These are phyloP conservation scores for Petrocephalus microphthalmus DNA, from an alignment of 2,113 vertebrate genomes.

Conservation along the genomic window DNA sequence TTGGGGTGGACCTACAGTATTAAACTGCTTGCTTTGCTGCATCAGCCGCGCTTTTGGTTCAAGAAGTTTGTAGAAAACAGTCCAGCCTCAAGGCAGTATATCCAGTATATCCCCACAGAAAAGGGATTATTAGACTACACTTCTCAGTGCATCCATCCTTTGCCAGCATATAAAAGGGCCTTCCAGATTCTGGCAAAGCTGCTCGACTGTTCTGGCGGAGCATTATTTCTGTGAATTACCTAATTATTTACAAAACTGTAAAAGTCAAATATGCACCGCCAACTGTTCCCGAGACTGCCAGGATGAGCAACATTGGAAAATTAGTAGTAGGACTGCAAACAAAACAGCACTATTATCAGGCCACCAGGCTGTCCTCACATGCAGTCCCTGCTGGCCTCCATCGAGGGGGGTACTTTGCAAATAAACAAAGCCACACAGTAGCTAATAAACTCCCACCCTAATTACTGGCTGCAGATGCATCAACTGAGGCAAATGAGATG, in stretches of 20 bases:
- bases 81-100: neutral
- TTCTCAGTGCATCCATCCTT: neutral
- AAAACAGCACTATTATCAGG: slow-evolving; percentile 58
- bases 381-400: slow-evolving; percentile 62
- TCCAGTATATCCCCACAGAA: neutral
- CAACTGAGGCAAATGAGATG: slow-evolving; percentile 69
- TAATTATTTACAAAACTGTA: slow-evolving; percentile 73
- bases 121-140: slow-evolving; percentile 1
- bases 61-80: neutral
- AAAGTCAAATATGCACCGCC: slow-evolving; percentile 63
- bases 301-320: slow-evolving; percentile 61
- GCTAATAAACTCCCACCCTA: slow-evolving; percentile 75
- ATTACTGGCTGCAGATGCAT: slow-evolving; percentile 79
- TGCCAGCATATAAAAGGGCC: slow-evolving; percentile 41
- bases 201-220: slow-evolving; percentile 45
- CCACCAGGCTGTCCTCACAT: slow-evolving; percentile 56
- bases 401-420: slow-evolving; percentile 63
- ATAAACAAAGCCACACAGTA: slow-evolving; percentile 64
- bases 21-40: neutral
- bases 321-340: slow-evolving; percentile 62
- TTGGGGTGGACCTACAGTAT: neutral
- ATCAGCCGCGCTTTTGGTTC: neutral
- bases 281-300: slow-evolving; percentile 60
- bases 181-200: slow-evolving; percentile 36
- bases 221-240: slow-evolving; percentile 57